Percentiles rank a stretch among this genome's conserved stretches.
Conservation (phyloP, 1,140 invertebrate genomes). For the Nasonia giraulti region DNA sequence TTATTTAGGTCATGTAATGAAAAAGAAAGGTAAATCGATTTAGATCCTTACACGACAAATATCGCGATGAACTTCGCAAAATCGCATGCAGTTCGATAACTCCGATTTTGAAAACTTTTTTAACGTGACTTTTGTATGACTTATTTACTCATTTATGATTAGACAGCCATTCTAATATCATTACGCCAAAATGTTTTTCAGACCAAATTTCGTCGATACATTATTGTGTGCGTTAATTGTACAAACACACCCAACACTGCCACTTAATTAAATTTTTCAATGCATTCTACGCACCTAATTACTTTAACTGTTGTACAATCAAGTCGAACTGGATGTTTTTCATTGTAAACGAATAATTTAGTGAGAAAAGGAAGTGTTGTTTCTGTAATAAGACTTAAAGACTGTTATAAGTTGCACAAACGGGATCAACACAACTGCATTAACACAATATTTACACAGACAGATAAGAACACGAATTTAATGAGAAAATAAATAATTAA, state of each 20-base stretch:
- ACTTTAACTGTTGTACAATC: not conserved
- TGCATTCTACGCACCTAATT: not conserved
- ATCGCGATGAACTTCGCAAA: not conserved
- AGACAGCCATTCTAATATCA: not conserved
- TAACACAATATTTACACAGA: conserved; percentile 28
- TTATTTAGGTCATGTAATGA: not conserved
- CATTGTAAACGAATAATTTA: conserved; percentile 25
- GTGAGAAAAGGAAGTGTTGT: conserved; percentile 27
- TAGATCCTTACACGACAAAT: too few species aligned
- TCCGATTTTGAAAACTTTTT: conserved; percentile 21
- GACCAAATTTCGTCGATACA: not conserved
- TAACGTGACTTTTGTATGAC: not conserved
- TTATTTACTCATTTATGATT: not conserved
- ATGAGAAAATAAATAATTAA: conserved; percentile 6
- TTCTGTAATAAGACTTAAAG: conserved; percentile 47
- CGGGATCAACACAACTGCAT: conserved; percentile 62
- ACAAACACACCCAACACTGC: conserved; percentile 28
- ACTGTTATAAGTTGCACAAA: conserved; percentile 57
- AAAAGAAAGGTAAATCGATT: not conserved
- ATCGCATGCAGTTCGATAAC: conserved; percentile 9
- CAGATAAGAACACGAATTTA: conserved; percentile 19
- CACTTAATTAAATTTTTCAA: conserved; percentile 2
- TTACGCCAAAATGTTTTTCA: not conserved
- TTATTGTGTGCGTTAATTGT: not conserved
- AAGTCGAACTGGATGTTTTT: conserved; percentile 36